Conservation (phyloP, 53 echinoderm and acorn worm species). For the Echinarachnius parma region DNA sequence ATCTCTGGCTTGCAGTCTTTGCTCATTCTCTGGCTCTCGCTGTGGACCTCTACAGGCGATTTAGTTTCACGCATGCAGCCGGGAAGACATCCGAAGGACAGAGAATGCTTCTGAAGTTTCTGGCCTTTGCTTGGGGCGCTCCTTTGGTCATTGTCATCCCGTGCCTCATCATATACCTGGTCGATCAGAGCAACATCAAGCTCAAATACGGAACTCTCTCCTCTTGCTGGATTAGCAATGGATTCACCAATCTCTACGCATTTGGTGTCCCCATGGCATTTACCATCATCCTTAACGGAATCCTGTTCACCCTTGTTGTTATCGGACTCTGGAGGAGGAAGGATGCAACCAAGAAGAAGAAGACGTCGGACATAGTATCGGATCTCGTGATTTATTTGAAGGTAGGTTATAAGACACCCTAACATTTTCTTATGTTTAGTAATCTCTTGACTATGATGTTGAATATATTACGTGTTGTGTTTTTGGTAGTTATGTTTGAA, state of each 20-base stretch:
- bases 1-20: constrained; percentile 60
- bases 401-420: no score
- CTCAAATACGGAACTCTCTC: constrained; percentile 38
- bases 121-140: constrained; percentile 32
- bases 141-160: constrained; percentile 51
- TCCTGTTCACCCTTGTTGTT: constrained; percentile 51
- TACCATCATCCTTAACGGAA: constrained; percentile 39
- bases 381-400: constrained; percentile 11
- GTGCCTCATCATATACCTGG: constrained; percentile 50
- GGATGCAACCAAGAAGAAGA: not conserved
- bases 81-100: constrained; percentile 6
- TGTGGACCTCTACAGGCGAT: constrained; percentile 49
- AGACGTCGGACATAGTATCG: not conserved
- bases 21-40: constrained; percentile 58
- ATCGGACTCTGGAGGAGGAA: constrained; percentile 46
- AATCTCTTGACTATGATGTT: no score
- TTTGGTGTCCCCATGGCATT: constrained; percentile 55
- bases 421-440: no score
- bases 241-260: constrained; percentile 34
- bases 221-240: constrained; percentile 61
- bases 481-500: no score
- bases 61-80: constrained; percentile 20
- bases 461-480: no score
- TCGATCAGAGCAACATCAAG: constrained; percentile 35
- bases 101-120: constrained; percentile 2